phyloP scores from a whole-genome alignment of 2,113 vertebrate species.

The Scophthalmus maximus region DNA sequence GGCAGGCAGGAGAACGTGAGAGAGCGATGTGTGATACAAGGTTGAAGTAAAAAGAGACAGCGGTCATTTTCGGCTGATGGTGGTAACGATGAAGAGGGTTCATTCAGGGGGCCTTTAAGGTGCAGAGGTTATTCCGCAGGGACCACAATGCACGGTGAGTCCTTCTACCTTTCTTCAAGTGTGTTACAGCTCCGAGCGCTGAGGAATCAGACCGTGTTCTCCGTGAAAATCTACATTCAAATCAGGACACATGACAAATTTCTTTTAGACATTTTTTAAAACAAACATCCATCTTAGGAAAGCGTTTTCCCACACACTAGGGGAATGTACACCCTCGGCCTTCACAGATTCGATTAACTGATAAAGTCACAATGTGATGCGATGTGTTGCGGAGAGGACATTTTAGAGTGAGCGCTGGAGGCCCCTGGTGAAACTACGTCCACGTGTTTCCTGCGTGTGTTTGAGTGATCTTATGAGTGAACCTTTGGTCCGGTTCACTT shows the following conservation, averaged over 20 bases:
- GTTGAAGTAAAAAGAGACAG: constrained; percentile 64
- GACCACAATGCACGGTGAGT: constrained; percentile 48
- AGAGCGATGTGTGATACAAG: constrained; percentile 40
- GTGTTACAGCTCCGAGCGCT: constrained; percentile 36
- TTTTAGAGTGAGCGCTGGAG: constrained; percentile 16
- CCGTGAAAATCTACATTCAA: constrained; percentile 72
- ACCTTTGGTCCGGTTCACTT: constrained; percentile 68
- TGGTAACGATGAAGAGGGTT: constrained; percentile 30
- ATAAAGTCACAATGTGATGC: constrained; percentile 44
- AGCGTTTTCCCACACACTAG: constrained; percentile 21
- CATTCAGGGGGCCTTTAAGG: constrained; percentile 63
- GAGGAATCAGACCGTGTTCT: constrained; percentile 39
- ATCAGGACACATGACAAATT: constrained; percentile 32
- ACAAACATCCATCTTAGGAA: constrained; percentile 36
- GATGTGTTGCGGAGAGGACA: constrained; percentile 28
- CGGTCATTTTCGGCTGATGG: constrained; percentile 62
- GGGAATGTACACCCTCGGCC: constrained; percentile 10
- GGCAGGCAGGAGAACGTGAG: constrained; percentile 54
- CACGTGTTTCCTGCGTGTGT: constrained; percentile 32
- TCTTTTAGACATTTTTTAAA: constrained; percentile 44
- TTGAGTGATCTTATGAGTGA: constrained; percentile 35
- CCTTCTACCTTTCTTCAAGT: constrained; percentile 52
- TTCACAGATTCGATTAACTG: constrained; percentile 36
- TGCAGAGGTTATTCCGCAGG: constrained; percentile 55
- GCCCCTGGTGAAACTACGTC: constrained; percentile 16